Conservation (phyloP, 2,797 vertebrate genomes). For the Ispidina lecontei region DNA sequence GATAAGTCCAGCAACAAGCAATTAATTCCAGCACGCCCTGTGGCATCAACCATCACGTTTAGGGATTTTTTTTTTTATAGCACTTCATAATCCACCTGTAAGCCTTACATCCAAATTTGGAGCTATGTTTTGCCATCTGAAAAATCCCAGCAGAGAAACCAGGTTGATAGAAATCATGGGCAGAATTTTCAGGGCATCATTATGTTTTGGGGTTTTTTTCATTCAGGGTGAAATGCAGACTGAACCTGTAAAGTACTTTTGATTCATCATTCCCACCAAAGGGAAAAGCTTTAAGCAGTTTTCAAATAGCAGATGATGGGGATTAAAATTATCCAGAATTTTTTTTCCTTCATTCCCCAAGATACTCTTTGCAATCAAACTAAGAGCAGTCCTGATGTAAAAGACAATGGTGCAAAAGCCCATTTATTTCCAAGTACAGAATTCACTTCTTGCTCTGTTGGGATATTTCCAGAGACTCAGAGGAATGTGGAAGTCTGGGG, state of each 20-base stretch:
- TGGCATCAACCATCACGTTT: not conserved
- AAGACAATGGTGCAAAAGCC: not conserved
- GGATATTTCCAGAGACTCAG: not conserved
- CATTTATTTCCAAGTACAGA: not conserved
- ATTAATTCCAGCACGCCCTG: not conserved
- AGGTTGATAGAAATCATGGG: not conserved
- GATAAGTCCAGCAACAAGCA: not conserved
- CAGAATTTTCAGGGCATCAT: not conserved
- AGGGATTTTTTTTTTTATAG: not conserved
- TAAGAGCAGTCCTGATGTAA: not conserved
- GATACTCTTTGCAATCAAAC: not conserved
- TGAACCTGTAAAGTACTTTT: not conserved
- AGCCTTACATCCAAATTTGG: not conserved
- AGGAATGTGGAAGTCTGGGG: not conserved
- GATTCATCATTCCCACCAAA: not conserved
- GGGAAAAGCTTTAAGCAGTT: not conserved
- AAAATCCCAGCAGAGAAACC: not conserved
- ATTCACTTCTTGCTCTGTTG: not conserved
- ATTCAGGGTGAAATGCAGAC: not conserved
- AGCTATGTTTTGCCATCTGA: not conserved
- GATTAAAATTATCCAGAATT: not conserved
- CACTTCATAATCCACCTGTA: not conserved
- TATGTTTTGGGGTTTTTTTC: not conserved
- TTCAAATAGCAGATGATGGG: not conserved
- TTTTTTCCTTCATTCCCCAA: not conserved